Evolutionary conservation across 2,113 vertebrate genomes (phyloP), one percentile per base, ranked within the genome.

Genomic region (Rhineura floridana): DNA sequence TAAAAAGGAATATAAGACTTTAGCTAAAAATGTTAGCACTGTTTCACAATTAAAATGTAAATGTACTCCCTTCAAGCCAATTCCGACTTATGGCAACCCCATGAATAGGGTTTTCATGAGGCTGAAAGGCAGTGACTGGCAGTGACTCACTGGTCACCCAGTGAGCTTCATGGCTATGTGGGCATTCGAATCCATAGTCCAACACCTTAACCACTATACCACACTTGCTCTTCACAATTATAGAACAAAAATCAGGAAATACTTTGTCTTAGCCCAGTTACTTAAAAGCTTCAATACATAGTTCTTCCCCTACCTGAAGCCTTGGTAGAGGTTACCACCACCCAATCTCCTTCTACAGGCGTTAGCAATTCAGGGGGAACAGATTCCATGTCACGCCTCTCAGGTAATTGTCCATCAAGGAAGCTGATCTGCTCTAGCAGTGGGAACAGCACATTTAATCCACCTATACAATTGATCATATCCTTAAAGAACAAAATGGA

Each of bases 381-480:
- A 88, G 93, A 93, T 85, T 98, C 97, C 44, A 95, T 96, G n/a
- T 96, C 96, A 19, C 93, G 84, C 90, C 96, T 97, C n/a, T 97
- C 97, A 63, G 96, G 94, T 28, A 91, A 67, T 2, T 92, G 95
- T 8, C 95, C 96, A 85, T 96, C 97, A 88, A 97, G 91, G 88
- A 96, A 92, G 87, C 96, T 95, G 92, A 99, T 95, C 97, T 99
- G 98, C 93, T 99, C 98, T 97, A 99, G 93, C 17, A 99, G 63
- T 0, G 98, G 99, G 90, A 99, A 98, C 10, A 99, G 95, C 77
- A 98, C 97, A 65, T 98, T 98, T 62, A 99, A 85, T 42, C 99
- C 99, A 77, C 98, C 99, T 69, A 98, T 97, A 76, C 98, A 99
- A 93, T 99, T 99, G 93, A 99, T 98, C 96, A 98, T 97, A 91